A percentile compares a stretch with the other conserved stretches of the same genome.
phyloP scores from a whole-genome alignment of 2,888 invertebrate genomes.

The Thalpophila matura region DNA sequence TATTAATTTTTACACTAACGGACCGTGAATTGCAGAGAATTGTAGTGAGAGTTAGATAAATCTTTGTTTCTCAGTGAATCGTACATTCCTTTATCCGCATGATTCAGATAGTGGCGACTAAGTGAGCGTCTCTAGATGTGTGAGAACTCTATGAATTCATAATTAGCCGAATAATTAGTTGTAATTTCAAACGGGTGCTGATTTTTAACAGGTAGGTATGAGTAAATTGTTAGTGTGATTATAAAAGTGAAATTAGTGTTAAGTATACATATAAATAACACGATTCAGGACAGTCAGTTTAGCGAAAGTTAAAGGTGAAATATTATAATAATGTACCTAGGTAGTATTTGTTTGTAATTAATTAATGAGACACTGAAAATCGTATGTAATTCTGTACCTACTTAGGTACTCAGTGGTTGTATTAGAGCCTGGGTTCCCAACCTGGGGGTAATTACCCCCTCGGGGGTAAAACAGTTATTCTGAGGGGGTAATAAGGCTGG shows the following conservation, averaged over 20 bases:
- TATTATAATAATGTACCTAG: no score
- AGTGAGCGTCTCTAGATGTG: constrained; percentile 23
- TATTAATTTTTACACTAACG: constrained; percentile 63
- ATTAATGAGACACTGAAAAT: constrained; percentile 1
- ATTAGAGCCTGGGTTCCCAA: no score
- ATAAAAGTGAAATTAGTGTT: constrained; percentile 62
- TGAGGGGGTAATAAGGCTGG: no score
- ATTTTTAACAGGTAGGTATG: constrained; percentile 43
- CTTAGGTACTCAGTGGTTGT: background rate
- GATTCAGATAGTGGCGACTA: constrained; percentile 35
- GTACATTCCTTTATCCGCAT: constrained; percentile 53
- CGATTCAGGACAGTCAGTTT: constrained; percentile 32
- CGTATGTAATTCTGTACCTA: background rate
- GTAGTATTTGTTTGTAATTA: constrained; percentile 24
- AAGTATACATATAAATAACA: constrained; percentile 57
- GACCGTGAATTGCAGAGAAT: constrained; percentile 66
- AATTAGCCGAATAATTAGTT: constrained; percentile 61
- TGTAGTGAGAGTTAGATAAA: constrained; percentile 61
- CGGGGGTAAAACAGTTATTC: no score
- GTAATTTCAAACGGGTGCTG: constrained; percentile 58
- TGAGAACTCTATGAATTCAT: constrained; percentile 59
- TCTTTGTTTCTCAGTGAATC: constrained; percentile 62
- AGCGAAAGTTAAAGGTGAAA: constrained; percentile 30
- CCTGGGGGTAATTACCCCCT: no score
- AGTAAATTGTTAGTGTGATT: constrained; percentile 47